Percentiles rank a stretch among this genome's conserved stretches.
Evolutionary conservation across 2,113 vertebrate genomes (phyloP).

Genomic region (Callithrix jacchus): DNA sequence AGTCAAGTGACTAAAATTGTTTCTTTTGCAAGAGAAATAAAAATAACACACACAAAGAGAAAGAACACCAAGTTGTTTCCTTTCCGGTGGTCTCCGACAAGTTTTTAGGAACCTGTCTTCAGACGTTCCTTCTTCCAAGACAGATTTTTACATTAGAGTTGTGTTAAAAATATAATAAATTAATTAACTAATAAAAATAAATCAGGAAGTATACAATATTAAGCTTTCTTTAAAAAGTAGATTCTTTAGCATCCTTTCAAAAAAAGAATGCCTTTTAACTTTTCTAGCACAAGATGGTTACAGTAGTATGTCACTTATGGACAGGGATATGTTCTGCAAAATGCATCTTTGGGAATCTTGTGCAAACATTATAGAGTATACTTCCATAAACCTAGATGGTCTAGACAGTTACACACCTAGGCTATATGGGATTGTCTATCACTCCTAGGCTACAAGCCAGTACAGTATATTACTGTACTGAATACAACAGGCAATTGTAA

Average conservation of each 20-base stretch:
- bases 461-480: neutral
- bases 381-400: neutral
- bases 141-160: neutral
- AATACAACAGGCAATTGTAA: neutral
- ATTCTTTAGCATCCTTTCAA: neutral
- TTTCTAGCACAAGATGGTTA: neutral
- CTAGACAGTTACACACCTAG: neutral
- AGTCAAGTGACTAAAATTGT: constrained; percentile 31
- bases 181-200: constrained; percentile 35
- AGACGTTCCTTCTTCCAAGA: neutral
- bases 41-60: constrained; percentile 7
- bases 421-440: too few relatives aligned
- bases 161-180: constrained; percentile 28
- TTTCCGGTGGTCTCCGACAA: constrained; percentile 39
- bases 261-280: neutral
- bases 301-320: neutral
- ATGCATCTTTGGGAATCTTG: neutral
- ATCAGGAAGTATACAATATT: neutral
- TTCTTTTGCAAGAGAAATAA: constrained; percentile 27
- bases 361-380: neutral
- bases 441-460: neutral
- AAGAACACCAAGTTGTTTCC: constrained; percentile 23
- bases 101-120: constrained; percentile 24
- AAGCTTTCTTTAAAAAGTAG: neutral
- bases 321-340: neutral